Evolutionary conservation across 2,113 vertebrate genomes (phyloP).

Genomic region (Pagrus major): DNA sequence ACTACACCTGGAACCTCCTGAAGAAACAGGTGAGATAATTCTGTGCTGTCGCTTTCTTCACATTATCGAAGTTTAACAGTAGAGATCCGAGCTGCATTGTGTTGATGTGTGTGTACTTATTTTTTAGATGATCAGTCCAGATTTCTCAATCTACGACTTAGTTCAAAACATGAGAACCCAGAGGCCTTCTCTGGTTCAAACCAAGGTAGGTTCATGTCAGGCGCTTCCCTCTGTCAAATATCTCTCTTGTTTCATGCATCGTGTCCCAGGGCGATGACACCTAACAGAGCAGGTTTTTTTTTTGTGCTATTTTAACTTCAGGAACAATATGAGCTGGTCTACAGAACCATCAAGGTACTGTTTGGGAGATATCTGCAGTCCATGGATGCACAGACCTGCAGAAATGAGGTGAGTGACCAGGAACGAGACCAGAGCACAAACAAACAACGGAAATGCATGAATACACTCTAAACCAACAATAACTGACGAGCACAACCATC

Average conservation of each 20-base stretch:
- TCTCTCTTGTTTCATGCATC: neutral
- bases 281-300: slow-evolving; percentile 58
- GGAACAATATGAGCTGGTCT: slow-evolving; percentile 97
- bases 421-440: neutral
- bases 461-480: neutral
- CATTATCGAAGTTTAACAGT: neutral
- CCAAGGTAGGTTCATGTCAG: slow-evolving; percentile 85
- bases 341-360: slow-evolving; percentile 87
- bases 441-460: neutral
- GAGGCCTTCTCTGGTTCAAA: slow-evolving; percentile 94
- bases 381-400: slow-evolving; percentile 30
- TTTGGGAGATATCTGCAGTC: slow-evolving; percentile 88
- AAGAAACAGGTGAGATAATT: slow-evolving; percentile 88
- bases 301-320: slow-evolving; percentile 71
- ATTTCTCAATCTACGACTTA: slow-evolving; percentile 90
- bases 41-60: neutral
- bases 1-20: slow-evolving; percentile 94
- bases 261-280: neutral
- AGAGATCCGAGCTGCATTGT: neutral
- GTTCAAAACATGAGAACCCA: slow-evolving; percentile 96
- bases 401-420: slow-evolving; percentile 60
- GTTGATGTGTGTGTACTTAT: neutral
- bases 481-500: neutral
- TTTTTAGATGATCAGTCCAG: slow-evolving; percentile 89
- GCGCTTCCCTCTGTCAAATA: neutral